These are phyloP conservation scores for Blastobasis adustella DNA, from an alignment of 2,888 invertebrate species.

Conservation along the genomic window DNA sequence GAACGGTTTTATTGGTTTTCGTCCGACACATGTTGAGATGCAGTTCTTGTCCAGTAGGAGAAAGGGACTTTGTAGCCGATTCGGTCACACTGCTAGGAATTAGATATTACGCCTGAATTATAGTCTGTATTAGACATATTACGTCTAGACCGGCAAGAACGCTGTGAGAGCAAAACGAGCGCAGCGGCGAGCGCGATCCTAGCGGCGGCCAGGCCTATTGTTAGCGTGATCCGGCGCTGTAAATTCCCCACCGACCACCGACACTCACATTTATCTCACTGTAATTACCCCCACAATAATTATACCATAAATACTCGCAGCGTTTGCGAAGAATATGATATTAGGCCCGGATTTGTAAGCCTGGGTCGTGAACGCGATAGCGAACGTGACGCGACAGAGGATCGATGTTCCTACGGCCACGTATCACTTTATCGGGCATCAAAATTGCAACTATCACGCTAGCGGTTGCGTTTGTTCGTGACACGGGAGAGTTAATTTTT, in stretches of 20 bases:
- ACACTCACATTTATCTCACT: conserved; percentile 42
- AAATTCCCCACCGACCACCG: conserved; percentile 44
- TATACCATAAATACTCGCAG: conserved; percentile 47
- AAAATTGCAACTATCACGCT: conserved; percentile 23
- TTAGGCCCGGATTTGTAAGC: conserved; percentile 24
- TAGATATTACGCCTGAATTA: conserved; percentile 35
- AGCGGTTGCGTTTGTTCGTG: conserved; percentile 29
- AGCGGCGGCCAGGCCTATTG: conserved; percentile 55
- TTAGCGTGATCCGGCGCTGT: conserved; percentile 60
- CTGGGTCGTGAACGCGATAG: neutral
- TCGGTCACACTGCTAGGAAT: no score
- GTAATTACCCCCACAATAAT: conserved; percentile 52
- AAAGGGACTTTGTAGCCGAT: no score
- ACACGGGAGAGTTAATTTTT: conserved; percentile 30
- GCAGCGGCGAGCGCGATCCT: conserved; percentile 23
- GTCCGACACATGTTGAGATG: conserved; percentile 4
- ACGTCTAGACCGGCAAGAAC: conserved; percentile 67
- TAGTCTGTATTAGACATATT: conserved; percentile 54
- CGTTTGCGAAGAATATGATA: conserved; percentile 29
- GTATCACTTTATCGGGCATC: conserved; percentile 8
- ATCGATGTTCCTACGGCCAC: conserved; percentile 2
- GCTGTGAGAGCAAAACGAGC: conserved; percentile 56
- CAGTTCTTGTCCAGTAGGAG: no score
- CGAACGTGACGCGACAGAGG: conserved; percentile 4
- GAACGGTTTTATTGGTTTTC: conserved; percentile 16